Evolutionary conservation across 2,797 vertebrate species (phyloP).

Genomic region (Cryptoblepharus egeriae): DNA sequence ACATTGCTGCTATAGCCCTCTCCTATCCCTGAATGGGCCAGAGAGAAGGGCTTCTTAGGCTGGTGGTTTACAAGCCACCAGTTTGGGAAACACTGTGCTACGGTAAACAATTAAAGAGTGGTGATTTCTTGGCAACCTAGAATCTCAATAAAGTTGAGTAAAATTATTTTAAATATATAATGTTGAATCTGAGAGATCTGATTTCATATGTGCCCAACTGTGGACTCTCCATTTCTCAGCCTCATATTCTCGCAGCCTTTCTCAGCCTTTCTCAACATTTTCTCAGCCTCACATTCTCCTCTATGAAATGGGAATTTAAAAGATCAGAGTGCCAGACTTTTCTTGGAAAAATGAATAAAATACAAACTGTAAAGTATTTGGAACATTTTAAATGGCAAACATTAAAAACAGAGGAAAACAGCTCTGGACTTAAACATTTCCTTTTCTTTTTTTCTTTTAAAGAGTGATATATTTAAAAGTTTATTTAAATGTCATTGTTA

Average conservation of each 20-base stretch:
- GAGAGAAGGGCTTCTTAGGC: too few species aligned
- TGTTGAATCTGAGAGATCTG: background rate
- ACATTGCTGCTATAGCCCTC: too few species aligned
- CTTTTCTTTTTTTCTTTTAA: slow-evolving; percentile 59
- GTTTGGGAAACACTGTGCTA: background rate
- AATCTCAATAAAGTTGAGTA: background rate
- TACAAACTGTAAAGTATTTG: background rate
- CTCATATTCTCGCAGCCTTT: too few species aligned
- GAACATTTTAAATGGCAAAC: slow-evolving; percentile 5
- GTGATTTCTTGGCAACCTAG: background rate
- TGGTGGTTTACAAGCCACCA: too few species aligned
- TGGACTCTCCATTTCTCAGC: background rate
- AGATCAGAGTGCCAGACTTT: background rate
- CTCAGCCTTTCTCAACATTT: too few species aligned
- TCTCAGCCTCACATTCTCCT: background rate
- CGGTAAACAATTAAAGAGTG: background rate
- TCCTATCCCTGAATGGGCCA: too few species aligned
- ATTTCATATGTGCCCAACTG: background rate
- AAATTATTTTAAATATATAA: background rate
- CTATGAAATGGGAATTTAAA: background rate
- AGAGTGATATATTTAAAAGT: slow-evolving; percentile 56
- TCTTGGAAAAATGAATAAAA: background rate
- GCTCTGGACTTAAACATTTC: slow-evolving; percentile 63
- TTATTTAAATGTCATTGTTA: slow-evolving; percentile 72
- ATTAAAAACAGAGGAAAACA: slow-evolving; percentile 58